Evolutionary conservation across 2,797 vertebrate species (phyloP).

Genomic region (Phyllotis vaccarum): DNA sequence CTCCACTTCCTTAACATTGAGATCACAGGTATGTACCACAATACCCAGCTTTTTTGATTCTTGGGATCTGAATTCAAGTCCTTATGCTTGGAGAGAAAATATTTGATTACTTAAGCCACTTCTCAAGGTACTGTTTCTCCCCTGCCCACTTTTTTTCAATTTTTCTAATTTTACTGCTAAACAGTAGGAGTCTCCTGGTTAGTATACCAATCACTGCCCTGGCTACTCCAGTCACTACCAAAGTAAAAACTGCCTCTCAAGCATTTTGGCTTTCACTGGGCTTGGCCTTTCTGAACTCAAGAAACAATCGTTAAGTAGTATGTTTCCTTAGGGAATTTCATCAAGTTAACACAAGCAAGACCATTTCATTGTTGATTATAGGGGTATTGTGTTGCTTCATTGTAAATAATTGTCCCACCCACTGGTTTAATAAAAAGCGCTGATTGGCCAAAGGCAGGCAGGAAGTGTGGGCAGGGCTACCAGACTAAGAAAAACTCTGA

Average conservation of each 20-base stretch:
- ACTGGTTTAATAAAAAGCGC: too few relatives aligned
- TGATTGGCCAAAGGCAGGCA: too few relatives aligned
- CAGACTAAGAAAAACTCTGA: too few relatives aligned
- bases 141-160: neutral
- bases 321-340: neutral
- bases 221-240: neutral
- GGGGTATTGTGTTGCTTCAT: too few relatives aligned
- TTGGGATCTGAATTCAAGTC: neutral
- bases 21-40: neutral
- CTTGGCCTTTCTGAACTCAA: neutral
- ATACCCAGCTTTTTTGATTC: neutral
- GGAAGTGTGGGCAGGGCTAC: too few relatives aligned
- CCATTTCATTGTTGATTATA: too few relatives aligned
- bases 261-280: fast-evolving
- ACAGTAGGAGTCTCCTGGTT: neutral
- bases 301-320: neutral
- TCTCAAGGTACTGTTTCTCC: too few relatives aligned
- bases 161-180: neutral
- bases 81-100: neutral
- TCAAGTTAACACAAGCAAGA: neutral
- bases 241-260: neutral
- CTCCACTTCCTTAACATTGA: neutral
- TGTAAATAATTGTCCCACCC: too few relatives aligned
- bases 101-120: neutral
- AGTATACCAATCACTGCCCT: neutral